Percentiles rank a stretch among this genome's conserved stretches.
Evolutionary conservation across 2,113 vertebrate species (phyloP).

Genomic region (Campylomormyrus numenius): DNA sequence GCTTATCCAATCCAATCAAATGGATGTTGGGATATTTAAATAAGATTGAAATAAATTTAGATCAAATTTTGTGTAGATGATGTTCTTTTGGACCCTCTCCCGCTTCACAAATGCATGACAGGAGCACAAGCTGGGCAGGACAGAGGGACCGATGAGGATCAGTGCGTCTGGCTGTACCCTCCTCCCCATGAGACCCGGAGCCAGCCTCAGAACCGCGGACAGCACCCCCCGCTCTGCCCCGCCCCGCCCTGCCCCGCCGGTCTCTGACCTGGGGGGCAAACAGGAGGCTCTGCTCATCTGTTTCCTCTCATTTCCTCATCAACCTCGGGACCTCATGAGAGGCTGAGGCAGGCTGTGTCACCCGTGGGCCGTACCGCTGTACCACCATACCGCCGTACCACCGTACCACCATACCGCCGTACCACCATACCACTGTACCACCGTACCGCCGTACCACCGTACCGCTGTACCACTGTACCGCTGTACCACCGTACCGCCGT

Average conservation of each 20-base stretch:
- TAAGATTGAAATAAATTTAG: background rate
- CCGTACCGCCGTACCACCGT: too few relatives aligned
- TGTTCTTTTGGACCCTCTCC: background rate
- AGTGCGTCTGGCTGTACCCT: background rate
- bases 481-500: too few relatives aligned
- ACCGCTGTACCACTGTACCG: too few relatives aligned
- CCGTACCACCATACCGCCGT: too few relatives aligned
- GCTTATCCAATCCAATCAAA: background rate
- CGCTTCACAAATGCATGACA: background rate
- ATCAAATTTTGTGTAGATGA: background rate
- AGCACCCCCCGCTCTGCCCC: background rate
- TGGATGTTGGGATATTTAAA: background rate
- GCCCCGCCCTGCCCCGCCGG: background rate
- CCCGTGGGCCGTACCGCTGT: background rate
- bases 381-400: too few relatives aligned
- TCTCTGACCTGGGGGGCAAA: background rate
- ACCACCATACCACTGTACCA: accelerated
- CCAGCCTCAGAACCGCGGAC: background rate
- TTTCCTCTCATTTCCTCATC: background rate
- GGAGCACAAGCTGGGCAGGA: background rate
- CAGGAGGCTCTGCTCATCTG: background rate
- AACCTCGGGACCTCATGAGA: background rate
- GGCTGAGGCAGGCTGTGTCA: background rate
- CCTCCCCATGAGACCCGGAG: background rate
- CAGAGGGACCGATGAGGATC: background rate